Base-by-base conservation (phyloP, 1,140 invertebrate genomes). In the Drosophila ananassae region DNA sequence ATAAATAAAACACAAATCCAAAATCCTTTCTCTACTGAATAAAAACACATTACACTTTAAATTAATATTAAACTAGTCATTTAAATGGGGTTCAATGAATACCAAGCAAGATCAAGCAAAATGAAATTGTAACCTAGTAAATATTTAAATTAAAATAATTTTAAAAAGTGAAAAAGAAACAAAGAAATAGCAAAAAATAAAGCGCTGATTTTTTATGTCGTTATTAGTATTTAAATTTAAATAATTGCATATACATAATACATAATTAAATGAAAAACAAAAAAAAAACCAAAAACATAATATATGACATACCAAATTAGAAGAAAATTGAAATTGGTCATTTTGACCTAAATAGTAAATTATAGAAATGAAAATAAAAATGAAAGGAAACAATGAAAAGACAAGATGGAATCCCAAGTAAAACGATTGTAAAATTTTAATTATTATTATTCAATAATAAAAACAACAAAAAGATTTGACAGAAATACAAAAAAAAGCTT, bases 371-470 rank as follows among this genome's bases (percentile, higher is more conserved):
- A 71, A 58, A 77, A 79, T 64, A 67, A 67, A 62, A 81, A 76
- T 58, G 81, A 75, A 73, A 77, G 64, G 73, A 78, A 83, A 60
- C 63, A 56, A 68, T 37, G 59, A 80, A 50, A 67, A 72, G 41
- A 56, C 46, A 54, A 66, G 61, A 77, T 62, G 62, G 68, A 78
- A 68, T 44, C 64, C 69, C 54, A 55, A 71, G 51, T 75, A 90
- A 90, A 79, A 84, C 60, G 56, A 90, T 87, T 90, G 87, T 90
- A 90, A 87, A 90, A 90, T 90, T 90, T 90, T 90, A 90, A 90
- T 90, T 90, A 90, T 77, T 74, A 74, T 90, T 82, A 90, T 90
- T 90, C 87, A 90, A 90, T 90, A 90, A 90, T 82, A 90, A 89
- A 87, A 37, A 82, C 79, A 76, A 82, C 57, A 82, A 90, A 89